phyloP scores from a whole-genome alignment of 1,140 invertebrate species.

The Diachasmimorpha longicaudata region DNA sequence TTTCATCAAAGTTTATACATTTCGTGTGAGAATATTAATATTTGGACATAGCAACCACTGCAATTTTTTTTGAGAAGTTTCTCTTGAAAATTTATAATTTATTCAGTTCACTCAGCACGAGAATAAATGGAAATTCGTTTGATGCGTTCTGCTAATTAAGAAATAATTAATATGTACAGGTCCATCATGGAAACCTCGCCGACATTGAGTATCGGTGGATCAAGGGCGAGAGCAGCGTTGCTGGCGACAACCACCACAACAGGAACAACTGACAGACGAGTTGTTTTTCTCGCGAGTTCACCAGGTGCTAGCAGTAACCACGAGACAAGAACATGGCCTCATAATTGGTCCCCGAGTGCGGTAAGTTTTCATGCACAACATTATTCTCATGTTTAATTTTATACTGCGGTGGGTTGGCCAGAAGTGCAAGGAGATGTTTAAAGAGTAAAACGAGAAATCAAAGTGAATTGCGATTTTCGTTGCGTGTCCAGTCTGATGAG shows the following conservation, averaged over 20 bases:
- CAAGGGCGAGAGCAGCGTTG: conserved; percentile 55
- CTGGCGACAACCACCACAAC: conserved; percentile 51
- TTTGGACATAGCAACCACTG: no score
- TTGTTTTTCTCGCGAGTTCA: conserved; percentile 57
- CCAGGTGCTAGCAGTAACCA: conserved; percentile 43
- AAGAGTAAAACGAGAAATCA: neutral
- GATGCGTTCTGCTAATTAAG: no score
- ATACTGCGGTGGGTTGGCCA: neutral
- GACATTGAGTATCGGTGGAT: conserved; percentile 53
- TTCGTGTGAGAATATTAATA: no score
- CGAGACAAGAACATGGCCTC: conserved; percentile 59
- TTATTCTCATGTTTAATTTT: neutral
- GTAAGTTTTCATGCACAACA: conserved; percentile 39
- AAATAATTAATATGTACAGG: neutral
- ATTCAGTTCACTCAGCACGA: no score
- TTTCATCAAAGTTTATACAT: no score
- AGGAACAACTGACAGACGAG: conserved; percentile 52
- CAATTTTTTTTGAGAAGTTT: no score
- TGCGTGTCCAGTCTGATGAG: neutral
- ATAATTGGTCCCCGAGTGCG: conserved; percentile 60
- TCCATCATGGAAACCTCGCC: conserved; percentile 56
- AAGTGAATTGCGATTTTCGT: neutral
- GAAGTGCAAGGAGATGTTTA: neutral
- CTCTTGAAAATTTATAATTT: no score
- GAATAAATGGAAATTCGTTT: no score